Base-by-base conservation (phyloP, 2,888 invertebrate species). In the Yponomeuta malinellus region DNA sequence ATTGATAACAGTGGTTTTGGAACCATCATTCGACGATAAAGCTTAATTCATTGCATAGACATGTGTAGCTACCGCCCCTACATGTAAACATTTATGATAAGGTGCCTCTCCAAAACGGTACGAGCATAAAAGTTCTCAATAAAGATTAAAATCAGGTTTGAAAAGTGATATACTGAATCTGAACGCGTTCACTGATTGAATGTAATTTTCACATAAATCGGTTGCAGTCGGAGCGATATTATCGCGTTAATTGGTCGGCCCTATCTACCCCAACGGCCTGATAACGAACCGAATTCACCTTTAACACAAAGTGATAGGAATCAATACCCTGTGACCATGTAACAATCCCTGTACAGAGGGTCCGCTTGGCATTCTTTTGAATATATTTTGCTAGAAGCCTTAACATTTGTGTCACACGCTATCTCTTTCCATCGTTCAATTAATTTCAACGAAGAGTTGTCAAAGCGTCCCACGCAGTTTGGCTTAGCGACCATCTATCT, bases 171-270 rank as follows among this genome's bases (percentile, higher is more conserved):
- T 31, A 59, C 69, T 59, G 37, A 37, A 29, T 59, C 33, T 10
- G 33, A 69, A 15, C 8, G 15, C 4, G 48, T 63, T 15, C 23
- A 63, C 33, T 70, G 63, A 70, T 70, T 70, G 63, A 63, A 70
- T 70, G 63, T 70, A 63, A 70, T 70, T 63, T 70, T 63, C n/a
- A 29, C 33, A 37, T 70, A 70, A 70, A 63, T 70, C 43, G 70
- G 63, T 70, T 63, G 63, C 33, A 31, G 31, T 10, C 52, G 23
- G 52, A 23, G n/a, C 10, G 68, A 68, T 70, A n/a, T 10, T 63
- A 70, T 70, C 70, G 10, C 15, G n/a, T 63, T 63, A 70, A 63
- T 69, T 69, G 69, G 68, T 52, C 52, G 48, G 48, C 48, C 10
- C 4, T 29, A 67, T 67, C 64, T 59, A 15, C 52, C 52, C 1